A percentile compares a stretch with the other conserved stretches of the same genome.
phyloP scores from a whole-genome alignment of 2,797 vertebrate genomes.

The Hybognathus amarus region DNA sequence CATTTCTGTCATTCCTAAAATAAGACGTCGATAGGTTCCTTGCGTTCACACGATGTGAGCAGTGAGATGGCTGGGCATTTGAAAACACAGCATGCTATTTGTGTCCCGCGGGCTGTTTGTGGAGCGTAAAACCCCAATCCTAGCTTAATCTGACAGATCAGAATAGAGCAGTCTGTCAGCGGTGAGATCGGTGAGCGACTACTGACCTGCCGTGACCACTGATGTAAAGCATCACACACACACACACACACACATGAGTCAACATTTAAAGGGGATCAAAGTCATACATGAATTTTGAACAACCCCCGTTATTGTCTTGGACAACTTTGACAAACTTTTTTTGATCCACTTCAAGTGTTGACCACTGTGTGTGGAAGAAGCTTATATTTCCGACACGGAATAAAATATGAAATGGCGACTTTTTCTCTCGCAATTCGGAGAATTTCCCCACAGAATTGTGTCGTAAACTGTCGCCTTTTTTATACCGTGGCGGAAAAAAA shows the following conservation, averaged over 20 bases:
- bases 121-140: slow-evolving; percentile 73
- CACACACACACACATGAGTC: no score
- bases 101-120: slow-evolving; percentile 60
- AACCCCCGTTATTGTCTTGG: no score
- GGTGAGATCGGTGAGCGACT: slow-evolving; percentile 51
- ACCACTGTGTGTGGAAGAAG: no score
- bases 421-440: not conserved
- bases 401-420: not conserved
- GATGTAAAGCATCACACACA: not conserved
- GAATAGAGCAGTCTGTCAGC: slow-evolving; percentile 69
- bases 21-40: not conserved
- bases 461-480: not conserved
- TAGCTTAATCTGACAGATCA: slow-evolving; percentile 76
- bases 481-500: no score
- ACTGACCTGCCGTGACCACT: not conserved
- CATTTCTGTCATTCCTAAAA: not conserved
- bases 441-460: not conserved
- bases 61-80: slow-evolving; percentile 56
- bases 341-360: no score
- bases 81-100: slow-evolving; percentile 64
- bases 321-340: no score
- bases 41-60: not conserved
- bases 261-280: no score
- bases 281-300: no score
- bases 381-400: not conserved